Conservation (phyloP, 2,113 vertebrate genomes). For the Notarius lentiginosus region DNA sequence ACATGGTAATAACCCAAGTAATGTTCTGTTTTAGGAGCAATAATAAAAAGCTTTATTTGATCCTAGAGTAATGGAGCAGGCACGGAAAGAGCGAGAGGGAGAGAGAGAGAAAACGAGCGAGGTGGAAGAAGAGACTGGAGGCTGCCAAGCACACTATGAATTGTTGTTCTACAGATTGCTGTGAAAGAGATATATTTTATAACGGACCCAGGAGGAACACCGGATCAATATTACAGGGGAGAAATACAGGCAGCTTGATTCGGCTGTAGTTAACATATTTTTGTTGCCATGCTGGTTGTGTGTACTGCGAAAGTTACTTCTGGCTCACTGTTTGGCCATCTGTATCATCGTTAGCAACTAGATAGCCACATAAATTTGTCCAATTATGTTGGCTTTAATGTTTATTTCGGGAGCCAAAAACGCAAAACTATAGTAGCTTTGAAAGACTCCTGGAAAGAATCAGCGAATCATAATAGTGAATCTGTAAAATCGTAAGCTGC, state of each 20-base stretch:
- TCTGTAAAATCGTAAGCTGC: neutral
- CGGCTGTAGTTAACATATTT: neutral
- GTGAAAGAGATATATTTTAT: constrained; percentile 26
- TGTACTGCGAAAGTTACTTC: neutral
- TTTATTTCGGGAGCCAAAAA: neutral
- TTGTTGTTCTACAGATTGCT: constrained; percentile 33
- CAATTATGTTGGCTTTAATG: neutral
- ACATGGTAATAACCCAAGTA: constrained; percentile 39
- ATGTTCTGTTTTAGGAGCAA: constrained; percentile 46
- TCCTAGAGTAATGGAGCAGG: constrained; percentile 23
- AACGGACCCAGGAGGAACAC: constrained; percentile 17
- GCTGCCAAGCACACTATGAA: constrained; percentile 19
- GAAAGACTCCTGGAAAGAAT: neutral
- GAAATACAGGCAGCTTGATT: constrained; percentile 18
- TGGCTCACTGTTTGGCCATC: neutral
- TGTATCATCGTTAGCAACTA: neutral
- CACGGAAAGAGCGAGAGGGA: neutral
- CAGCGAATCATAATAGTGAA: neutral
- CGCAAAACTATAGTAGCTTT: neutral
- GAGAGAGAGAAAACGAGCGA: neutral
- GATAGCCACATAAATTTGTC: neutral
- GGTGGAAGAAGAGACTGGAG: constrained; percentile 7
- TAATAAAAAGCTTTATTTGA: constrained; percentile 44
- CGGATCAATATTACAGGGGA: constrained; percentile 39
- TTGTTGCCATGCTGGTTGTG: neutral